Base-by-base conservation (phyloP, 1,140 invertebrate species). In the Thaumetopoea pityocampa region DNA sequence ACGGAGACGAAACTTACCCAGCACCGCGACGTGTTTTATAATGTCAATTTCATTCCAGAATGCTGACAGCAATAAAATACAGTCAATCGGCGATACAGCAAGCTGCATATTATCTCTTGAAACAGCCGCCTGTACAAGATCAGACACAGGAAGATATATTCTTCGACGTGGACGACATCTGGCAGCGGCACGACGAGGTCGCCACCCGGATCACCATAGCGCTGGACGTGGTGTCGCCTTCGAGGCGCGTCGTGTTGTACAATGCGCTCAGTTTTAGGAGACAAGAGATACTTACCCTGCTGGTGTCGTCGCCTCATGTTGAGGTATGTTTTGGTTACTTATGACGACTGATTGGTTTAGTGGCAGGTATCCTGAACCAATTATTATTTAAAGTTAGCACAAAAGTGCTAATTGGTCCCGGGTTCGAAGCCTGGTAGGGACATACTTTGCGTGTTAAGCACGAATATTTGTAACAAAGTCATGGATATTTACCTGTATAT, bases 51-150 rank as follows among this genome's bases (percentile, higher is more conserved):
- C 0, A 3, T 72, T 64, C 5, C 60, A 85, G 83, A 64, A 88
- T 94, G 89, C 50, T 90, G 12, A 67, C 85, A 27, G 91, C 92
- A 0, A 87, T 95, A 6, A 87, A 89, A 42, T 79, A 87, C 32
- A 88, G 88, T 51, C 90, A 93, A 56, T 87, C 89, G 37, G 88
- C 94, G 2, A 92, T 94, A 54, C 92, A 94, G 50, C 89, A 91
- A 57, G 86, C 89, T 2, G 86, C 91, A 0, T 90, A 92, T 68
- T 87, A 89, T 45, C 77, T 91, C 3, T 71, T 90, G 0, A 86
- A 87, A 15, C 85, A 89, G 43, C 85, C 87, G 0, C 24, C 47
- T 0, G 59, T 84, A n/a, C 26, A 56, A 17, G 73, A 81, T 2
- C 72, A 80, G 12, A 62, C 56, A 0, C 67, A 78, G 5, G 74